phyloP scores from a whole-genome alignment of 2,888 invertebrate species.

The Embidobia sp. region DNA sequence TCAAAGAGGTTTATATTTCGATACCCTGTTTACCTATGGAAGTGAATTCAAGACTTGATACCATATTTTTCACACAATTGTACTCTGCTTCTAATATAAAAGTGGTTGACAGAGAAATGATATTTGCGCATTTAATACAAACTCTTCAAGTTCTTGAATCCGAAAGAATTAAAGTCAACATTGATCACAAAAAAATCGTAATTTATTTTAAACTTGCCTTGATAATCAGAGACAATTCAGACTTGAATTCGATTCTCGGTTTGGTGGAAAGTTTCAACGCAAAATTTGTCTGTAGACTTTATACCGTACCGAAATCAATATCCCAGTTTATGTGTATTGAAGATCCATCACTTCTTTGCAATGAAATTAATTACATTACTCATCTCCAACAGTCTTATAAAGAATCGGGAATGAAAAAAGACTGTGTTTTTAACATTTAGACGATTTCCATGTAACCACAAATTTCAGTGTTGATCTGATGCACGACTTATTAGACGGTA shows the following conservation, averaged over 20 bases:
- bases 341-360: conserved; percentile 19
- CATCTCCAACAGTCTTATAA: neutral
- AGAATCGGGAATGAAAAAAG: conserved; percentile 10
- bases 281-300: conserved; percentile 14
- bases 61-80: conserved; percentile 9
- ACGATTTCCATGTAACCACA: conserved; percentile 10
- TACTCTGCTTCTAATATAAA: conserved; percentile 7
- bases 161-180: conserved; percentile 1
- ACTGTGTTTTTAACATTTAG: conserved; percentile 6
- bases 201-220: conserved; percentile 20
- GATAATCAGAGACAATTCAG: conserved; percentile 12
- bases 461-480: conserved; percentile 21
- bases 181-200: neutral
- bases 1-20: conserved; percentile 10
- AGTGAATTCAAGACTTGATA: conserved; percentile 2
- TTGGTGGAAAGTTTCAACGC: conserved; percentile 19
- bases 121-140: conserved; percentile 7
- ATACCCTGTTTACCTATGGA: conserved; percentile 8
- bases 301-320: neutral
- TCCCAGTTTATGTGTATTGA: conserved; percentile 14
- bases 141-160: conserved; percentile 6
- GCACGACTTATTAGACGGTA: conserved; percentile 17
- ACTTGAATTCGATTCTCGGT: conserved; percentile 3
- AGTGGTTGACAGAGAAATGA: neutral
- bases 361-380: conserved; percentile 7